Percentiles rank a stretch among this genome's conserved stretches.
phyloP scores from a whole-genome alignment of 2,888 invertebrate species.

The Operophtera brumata region DNA sequence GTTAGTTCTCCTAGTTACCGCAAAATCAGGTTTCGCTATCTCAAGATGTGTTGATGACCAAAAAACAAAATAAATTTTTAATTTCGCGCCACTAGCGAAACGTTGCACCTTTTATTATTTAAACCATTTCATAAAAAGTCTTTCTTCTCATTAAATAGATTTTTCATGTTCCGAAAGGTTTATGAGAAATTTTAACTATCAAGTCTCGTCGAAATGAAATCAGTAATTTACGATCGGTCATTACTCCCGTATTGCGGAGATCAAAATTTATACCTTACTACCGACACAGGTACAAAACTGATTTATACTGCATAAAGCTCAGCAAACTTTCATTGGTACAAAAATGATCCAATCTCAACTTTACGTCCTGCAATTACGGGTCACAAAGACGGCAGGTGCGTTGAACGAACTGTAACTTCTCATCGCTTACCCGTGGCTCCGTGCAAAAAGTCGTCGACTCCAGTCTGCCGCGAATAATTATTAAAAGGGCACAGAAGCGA shows the following conservation, averaged over 20 bases:
- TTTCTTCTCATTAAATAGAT: too few relatives aligned
- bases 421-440: constrained; percentile 47
- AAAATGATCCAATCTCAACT: constrained; percentile 36
- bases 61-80: too few relatives aligned
- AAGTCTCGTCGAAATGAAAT: too few relatives aligned
- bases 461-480: constrained; percentile 61
- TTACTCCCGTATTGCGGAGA: constrained; percentile 41
- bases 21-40: too few relatives aligned
- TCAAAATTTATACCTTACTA: constrained; percentile 35
- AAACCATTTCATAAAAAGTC: too few relatives aligned
- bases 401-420: constrained; percentile 39
- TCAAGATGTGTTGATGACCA: too few relatives aligned
- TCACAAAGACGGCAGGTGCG: constrained; percentile 31
- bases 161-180: too few relatives aligned
- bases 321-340: constrained; percentile 23
- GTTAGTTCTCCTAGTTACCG: too few relatives aligned
- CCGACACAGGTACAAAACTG: constrained; percentile 17
- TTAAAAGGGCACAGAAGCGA: constrained; percentile 55
- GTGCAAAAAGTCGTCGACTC: constrained; percentile 63
- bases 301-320: constrained; percentile 35
- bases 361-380: constrained; percentile 36
- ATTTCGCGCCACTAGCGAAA: too few relatives aligned
- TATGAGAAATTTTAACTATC: too few relatives aligned
- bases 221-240: constrained; percentile 30
- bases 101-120: too few relatives aligned